These are phyloP conservation scores for Sylvia borin DNA, from an alignment of 2,797 vertebrate species.

Conservation along the genomic window DNA sequence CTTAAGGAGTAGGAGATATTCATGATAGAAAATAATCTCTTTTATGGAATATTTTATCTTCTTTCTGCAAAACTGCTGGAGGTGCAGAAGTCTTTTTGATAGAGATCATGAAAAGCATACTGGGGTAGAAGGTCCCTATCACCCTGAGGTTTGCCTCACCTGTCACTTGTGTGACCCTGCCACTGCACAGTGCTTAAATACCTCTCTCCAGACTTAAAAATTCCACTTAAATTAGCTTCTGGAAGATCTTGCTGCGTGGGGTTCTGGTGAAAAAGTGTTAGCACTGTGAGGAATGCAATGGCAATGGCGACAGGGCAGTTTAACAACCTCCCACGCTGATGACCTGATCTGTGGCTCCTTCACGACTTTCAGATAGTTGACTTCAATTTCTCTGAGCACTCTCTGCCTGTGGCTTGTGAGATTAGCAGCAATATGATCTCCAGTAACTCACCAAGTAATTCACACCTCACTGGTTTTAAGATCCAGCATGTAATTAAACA, in stretches of 20 bases:
- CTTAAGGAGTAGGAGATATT: neutral
- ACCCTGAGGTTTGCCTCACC: fast-evolving
- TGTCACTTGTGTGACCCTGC: neutral
- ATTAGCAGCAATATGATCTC: neutral
- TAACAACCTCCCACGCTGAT: neutral
- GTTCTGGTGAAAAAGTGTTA: neutral
- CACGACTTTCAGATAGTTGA: neutral
- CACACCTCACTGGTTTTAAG: slow-evolving; percentile 5
- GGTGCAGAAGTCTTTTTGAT: neutral
- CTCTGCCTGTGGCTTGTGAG: neutral
- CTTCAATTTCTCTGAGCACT: neutral
- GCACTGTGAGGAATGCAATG: fast-evolving
- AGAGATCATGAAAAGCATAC: neutral
- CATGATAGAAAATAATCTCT: neutral
- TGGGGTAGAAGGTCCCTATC: fast-evolving
- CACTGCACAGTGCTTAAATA: neutral
- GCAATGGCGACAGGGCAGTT: fast-evolving
- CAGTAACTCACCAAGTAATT: neutral
- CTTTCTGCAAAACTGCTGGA: neutral
- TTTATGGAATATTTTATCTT: neutral
- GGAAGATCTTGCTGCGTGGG: neutral
- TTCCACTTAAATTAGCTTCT: neutral
- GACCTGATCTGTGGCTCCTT: neutral
- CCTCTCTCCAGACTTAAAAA: neutral
- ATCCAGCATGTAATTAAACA: slow-evolving; percentile 20